Evolutionary conservation across 2,888 invertebrate genomes (phyloP).

Genomic region (Nephrocerus scutellatus): DNA sequence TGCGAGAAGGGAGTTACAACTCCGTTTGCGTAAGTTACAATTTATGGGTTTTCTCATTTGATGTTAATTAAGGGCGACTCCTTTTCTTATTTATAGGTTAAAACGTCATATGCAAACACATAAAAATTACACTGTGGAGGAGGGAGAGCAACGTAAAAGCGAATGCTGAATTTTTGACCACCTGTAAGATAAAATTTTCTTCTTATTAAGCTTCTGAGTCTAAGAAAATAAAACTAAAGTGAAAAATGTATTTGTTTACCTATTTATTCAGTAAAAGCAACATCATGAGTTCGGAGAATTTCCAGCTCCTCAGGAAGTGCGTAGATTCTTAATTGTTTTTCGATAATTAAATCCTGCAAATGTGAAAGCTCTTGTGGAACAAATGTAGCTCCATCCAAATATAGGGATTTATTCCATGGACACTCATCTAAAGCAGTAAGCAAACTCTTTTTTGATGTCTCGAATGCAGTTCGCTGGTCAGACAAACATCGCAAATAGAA

Average conservation of each 20-base stretch:
- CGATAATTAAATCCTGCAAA: constrained; percentile 68
- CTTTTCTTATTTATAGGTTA: too few relatives aligned
- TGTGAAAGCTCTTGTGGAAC: constrained; percentile 59
- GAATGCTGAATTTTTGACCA: too few relatives aligned
- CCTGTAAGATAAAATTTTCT: too few relatives aligned
- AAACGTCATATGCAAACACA: too few relatives aligned
- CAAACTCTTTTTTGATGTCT: constrained; percentile 39
- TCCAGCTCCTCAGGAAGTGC: constrained; percentile 70
- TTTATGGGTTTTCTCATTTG: too few relatives aligned
- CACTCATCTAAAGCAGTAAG: constrained; percentile 56
- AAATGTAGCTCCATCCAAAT: constrained; percentile 59
- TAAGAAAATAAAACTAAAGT: too few relatives aligned
- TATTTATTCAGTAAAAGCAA: too few relatives aligned
- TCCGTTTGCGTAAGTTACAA: constrained; percentile 17
- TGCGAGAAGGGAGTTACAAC: constrained; percentile 20
- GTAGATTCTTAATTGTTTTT: constrained; percentile 67
- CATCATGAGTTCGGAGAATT: constrained; percentile 51
- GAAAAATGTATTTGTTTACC: too few relatives aligned
- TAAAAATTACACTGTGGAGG: too few relatives aligned
- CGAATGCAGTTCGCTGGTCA: constrained; percentile 36
- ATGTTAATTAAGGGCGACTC: too few relatives aligned
- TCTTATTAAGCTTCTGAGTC: too few relatives aligned
- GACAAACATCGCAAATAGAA: constrained; percentile 55
- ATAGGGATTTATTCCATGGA: constrained; percentile 60
- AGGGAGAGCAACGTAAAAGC: too few relatives aligned